Percentiles rank a stretch among this genome's conserved stretches.
phyloP scores from a whole-genome alignment of 2,888 invertebrate genomes.

The Melikaiella ostensackeni region DNA sequence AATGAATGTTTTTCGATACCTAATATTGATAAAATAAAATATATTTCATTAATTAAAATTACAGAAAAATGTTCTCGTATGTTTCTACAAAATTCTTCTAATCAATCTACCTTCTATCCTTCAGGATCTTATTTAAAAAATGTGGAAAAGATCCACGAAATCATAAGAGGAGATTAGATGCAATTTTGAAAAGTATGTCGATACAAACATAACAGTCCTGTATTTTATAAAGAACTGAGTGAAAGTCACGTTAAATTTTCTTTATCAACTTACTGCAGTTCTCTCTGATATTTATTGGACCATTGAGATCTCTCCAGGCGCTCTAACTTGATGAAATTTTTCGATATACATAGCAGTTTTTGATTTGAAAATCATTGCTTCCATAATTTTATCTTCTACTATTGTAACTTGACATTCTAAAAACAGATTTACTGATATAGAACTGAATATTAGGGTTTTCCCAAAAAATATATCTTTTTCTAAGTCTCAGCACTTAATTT shows the following conservation, averaged over 20 bases:
- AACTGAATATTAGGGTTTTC: too few relatives aligned
- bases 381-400: background rate
- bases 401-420: background rate
- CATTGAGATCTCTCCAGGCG: conserved; percentile 7
- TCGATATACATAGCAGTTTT: conserved; percentile 6
- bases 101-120: background rate
- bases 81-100: background rate
- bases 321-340: conserved; percentile 32
- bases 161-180: background rate
- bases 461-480: too few relatives aligned
- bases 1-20: too few relatives aligned
- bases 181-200: background rate
- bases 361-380: background rate
- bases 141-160: background rate
- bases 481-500: too few relatives aligned
- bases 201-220: background rate
- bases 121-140: background rate
- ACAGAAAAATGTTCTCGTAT: too few relatives aligned
- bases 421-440: background rate
- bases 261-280: background rate
- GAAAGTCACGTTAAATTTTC: conserved; percentile 15
- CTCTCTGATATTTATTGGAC: conserved; percentile 16
- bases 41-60: too few relatives aligned
- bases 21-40: too few relatives aligned
- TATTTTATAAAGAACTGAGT: background rate